phyloP scores from a whole-genome alignment of 1,140 invertebrate species.

The Lepidurus arcticus region DNA sequence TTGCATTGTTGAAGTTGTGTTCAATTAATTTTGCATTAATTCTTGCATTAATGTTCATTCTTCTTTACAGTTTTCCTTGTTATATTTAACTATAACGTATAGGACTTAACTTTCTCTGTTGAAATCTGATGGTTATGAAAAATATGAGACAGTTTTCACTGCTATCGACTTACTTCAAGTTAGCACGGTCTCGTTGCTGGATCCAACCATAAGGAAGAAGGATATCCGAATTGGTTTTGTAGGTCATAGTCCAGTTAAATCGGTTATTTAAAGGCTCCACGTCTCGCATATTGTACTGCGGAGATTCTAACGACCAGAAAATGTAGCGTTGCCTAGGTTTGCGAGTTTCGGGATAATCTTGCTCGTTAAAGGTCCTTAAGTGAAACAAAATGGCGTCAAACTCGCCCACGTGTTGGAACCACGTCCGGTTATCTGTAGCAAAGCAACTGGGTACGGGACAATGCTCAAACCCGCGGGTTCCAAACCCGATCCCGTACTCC shows the following conservation, averaged over 20 bases:
- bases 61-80: neutral
- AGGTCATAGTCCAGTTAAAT: conserved; percentile 51
- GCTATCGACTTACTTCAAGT: neutral
- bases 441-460: conserved; percentile 32
- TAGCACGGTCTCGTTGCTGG: neutral
- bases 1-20: no score
- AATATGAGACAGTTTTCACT: conserved; percentile 12
- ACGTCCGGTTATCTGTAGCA: conserved; percentile 30
- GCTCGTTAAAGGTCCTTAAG: conserved; percentile 33
- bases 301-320: conserved; percentile 38
- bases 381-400: conserved; percentile 39
- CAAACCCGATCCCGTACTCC: conserved; percentile 32
- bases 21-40: no score
- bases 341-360: conserved; percentile 35
- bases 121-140: neutral
- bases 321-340: conserved; percentile 36
- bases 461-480: conserved; percentile 23
- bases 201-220: conserved; percentile 40
- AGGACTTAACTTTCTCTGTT: no score
- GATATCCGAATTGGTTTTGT: conserved; percentile 44
- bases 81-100: neutral
- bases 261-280: conserved; percentile 34
- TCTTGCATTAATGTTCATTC: neutral
- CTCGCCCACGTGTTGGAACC: conserved; percentile 24
- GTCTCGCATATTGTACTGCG: conserved; percentile 20